Percentiles rank a stretch among this genome's conserved stretches.
Conservation (phyloP, 1,140 invertebrate genomes). For the Drosophila carrolli region DNA sequence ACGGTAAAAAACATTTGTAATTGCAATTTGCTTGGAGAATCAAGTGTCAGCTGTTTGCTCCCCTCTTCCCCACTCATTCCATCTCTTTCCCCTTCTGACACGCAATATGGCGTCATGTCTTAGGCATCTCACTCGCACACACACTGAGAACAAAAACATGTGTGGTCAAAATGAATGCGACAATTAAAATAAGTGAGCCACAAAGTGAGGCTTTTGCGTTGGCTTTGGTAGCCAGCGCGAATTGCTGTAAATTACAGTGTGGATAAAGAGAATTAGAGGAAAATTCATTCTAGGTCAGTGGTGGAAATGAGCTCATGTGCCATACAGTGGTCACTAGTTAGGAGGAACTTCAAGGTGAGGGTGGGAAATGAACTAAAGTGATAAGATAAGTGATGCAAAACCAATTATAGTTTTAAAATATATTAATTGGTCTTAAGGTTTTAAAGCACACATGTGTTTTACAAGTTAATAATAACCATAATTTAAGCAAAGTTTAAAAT, state of each 20-base stretch:
- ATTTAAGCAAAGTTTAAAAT: too few relatives aligned
- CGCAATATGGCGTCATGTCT: constrained; percentile 71
- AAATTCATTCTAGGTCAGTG: constrained; percentile 60
- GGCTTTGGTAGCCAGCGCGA: constrained; percentile 5
- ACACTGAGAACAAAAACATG: constrained; percentile 18
- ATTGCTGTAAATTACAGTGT: constrained; percentile 41
- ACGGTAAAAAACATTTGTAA: constrained; percentile 58
- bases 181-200: constrained; percentile 68
- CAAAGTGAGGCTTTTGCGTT: constrained; percentile 33
- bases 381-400: too few relatives aligned
- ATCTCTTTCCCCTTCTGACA: constrained; percentile 17
- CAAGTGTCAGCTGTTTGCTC: constrained; percentile 67
- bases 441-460: too few relatives aligned
- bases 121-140: constrained; percentile 42
- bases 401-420: too few relatives aligned
- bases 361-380: too few relatives aligned
- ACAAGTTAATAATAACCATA: too few relatives aligned
- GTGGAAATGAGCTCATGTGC: constrained; percentile 56
- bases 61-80: neutral
- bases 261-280: constrained; percentile 27
- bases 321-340: constrained; percentile 11
- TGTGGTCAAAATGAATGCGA: constrained; percentile 50
- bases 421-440: too few relatives aligned
- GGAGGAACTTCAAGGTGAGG: neutral
- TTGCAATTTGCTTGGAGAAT: constrained; percentile 57